Evolutionary conservation across 2,888 invertebrate species (phyloP).

Genomic region (Calliphora vomitoria): DNA sequence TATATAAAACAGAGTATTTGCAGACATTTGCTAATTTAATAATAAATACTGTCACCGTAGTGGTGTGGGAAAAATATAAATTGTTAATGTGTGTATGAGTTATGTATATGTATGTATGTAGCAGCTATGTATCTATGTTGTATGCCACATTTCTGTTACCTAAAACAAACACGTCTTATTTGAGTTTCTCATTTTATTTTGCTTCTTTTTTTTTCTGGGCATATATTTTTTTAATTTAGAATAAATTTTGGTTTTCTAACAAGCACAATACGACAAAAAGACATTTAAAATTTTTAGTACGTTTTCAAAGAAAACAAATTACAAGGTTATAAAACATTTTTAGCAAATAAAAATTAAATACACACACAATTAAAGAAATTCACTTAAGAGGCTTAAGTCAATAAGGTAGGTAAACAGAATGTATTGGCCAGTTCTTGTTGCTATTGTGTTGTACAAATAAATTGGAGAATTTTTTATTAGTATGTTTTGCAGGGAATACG

Average conservation of each 20-base stretch:
- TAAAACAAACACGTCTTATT: conserved; percentile 55
- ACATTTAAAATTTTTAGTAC: background rate
- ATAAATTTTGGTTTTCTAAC: background rate
- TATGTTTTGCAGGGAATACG: background rate
- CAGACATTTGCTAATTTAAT: conserved; percentile 60
- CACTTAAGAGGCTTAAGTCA: background rate
- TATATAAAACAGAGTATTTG: conserved; percentile 43
- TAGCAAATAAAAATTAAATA: conserved; percentile 6
- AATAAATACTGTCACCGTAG: conserved; percentile 27
- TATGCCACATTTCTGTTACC: conserved; percentile 3
- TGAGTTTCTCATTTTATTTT: conserved; percentile 32
- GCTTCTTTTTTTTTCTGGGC: background rate
- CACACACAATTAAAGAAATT: conserved; percentile 37
- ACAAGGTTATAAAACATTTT: conserved; percentile 22
- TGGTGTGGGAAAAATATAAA: conserved; percentile 18
- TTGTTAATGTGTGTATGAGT: background rate
- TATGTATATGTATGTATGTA: background rate
- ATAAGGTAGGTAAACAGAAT: background rate
- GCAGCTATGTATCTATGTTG: background rate
- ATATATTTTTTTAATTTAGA: background rate
- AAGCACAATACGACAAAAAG: background rate
- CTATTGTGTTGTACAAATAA: background rate
- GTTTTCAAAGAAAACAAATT: conserved; percentile 6
- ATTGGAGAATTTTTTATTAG: background rate
- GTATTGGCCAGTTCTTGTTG: background rate